A percentile compares a stretch with the other conserved stretches of the same genome.
phyloP scores from a whole-genome alignment of 1,140 invertebrate species.

The Calycopis cecrops region DNA sequence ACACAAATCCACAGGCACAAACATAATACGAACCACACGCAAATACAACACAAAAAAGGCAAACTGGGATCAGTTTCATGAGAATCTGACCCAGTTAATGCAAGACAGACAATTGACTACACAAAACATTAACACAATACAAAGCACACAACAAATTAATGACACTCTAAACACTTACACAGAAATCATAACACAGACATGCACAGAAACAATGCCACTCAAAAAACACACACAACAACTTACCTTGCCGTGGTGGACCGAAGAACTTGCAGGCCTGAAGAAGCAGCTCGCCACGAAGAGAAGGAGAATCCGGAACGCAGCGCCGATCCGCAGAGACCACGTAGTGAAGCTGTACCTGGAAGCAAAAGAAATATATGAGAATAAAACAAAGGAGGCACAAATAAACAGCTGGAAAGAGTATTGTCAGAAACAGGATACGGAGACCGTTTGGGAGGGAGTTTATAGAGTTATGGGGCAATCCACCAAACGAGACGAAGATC shows the following conservation, averaged over 20 bases:
- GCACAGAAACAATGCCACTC: conserved; percentile 12
- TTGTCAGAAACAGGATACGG: neutral
- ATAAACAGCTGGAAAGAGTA: neutral
- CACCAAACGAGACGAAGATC: no score
- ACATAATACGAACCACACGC: conserved; percentile 8
- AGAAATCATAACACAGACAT: conserved; percentile 14
- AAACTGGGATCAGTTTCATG: conserved; percentile 14
- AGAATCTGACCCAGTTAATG: conserved; percentile 16
- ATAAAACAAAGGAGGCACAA: neutral
- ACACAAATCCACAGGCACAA: neutral
- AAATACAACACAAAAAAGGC: conserved; percentile 7
- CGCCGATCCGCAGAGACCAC: neutral
- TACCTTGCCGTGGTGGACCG: conserved; percentile 11
- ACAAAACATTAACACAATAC: conserved; percentile 13
- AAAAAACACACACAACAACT: conserved; percentile 14
- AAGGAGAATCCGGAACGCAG: neutral
- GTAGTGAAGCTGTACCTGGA: neutral
- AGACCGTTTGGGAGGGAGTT: neutral
- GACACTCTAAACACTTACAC: conserved; percentile 10
- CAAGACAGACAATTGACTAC: conserved; percentile 8
- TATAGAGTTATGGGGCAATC: no score
- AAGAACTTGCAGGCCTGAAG: conserved; percentile 9
- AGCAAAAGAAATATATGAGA: neutral
- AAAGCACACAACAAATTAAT: conserved; percentile 16
- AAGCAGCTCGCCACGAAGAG: neutral